Conservation (phyloP, 2,113 vertebrate species). For the Semnornis frantzii region DNA sequence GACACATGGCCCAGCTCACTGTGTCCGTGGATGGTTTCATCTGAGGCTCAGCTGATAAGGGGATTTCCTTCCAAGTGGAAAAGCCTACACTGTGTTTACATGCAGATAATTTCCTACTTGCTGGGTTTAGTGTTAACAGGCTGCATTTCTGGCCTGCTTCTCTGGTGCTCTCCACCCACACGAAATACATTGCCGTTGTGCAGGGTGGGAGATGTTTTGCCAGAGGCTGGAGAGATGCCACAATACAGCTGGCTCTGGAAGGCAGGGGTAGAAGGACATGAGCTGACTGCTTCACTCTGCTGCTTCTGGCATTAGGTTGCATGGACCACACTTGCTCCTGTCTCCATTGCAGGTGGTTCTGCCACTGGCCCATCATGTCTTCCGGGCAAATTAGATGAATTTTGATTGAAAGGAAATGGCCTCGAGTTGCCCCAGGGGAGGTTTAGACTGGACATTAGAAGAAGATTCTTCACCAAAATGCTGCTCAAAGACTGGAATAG, state of each 20-base stretch:
- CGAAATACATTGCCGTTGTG: constrained; percentile 17
- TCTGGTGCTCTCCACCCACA: neutral
- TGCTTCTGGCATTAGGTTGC: neutral
- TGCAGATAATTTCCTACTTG: constrained; percentile 54
- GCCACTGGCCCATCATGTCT: neutral
- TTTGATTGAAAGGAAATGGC: too few species aligned
- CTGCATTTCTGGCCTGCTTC: constrained; percentile 29
- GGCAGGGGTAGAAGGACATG: neutral
- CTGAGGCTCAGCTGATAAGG: constrained; percentile 60
- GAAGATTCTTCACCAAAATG: too few species aligned
- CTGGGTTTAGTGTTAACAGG: neutral
- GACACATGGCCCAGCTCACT: neutral
- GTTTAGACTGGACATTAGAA: too few species aligned
- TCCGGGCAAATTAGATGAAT: neutral
- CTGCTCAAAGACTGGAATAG: too few species aligned
- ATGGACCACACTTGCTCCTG: neutral
- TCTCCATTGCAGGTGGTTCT: neutral
- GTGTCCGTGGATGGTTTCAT: constrained; percentile 18
- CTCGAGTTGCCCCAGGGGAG: too few species aligned
- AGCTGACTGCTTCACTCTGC: neutral
- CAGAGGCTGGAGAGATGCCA: constrained; percentile 31
- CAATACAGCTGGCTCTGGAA: neutral
- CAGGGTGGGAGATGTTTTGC: neutral
- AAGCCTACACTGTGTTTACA: constrained; percentile 56
- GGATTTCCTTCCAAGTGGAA: constrained; percentile 57